Evolutionary conservation across 1,140 invertebrate species (phyloP), one percentile per base, ranked within the genome.

Genomic region (Brachystomella parvula): DNA sequence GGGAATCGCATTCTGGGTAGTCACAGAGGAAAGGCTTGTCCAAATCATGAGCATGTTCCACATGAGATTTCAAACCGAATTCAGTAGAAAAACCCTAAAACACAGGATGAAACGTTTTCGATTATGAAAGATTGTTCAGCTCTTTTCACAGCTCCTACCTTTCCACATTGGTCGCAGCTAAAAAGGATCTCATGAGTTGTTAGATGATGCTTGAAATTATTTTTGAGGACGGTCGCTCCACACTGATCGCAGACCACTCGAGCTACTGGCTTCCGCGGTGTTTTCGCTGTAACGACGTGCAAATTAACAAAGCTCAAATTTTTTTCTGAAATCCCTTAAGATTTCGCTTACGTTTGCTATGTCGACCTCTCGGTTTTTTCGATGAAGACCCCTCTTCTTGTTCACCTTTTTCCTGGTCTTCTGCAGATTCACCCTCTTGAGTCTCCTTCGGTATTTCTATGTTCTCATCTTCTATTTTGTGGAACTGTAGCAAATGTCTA

Each of bases 181-280:
- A 53, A 53, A 24, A 53, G 6, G 49, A 53, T 9, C 3, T 53
- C 49, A 53, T 53, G 49, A 24, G 49, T 53, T 6, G 49, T 19
- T 12, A 53, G 49, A 24, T 53, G 49, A 24, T 53, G 49, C 49
- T 53, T 53, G 49, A 53, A 53, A 53, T 53, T 53, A 26, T 53
- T 53, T 53, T 53, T 53, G 3, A 53, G 24, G 24, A 53, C 49
- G 21, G 3, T 19, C 49, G 21, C 49, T 24, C 49, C 49, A 53
- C 49, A 53, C 21, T 53, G 49, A 6, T 53, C 49, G 21, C 49
- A 53, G 24, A 53, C 21, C 24, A 53, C 24, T 15, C 49, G 49
- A 53, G 12, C 49, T 6, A 26, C 49, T 24, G 21, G 3, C 6
- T 12, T 3, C 49, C 49, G 12, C 6, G 9, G 6, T 24, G 6